phyloP scores from a whole-genome alignment of 2,888 invertebrate genomes.

The Seladonia tumulorum region DNA sequence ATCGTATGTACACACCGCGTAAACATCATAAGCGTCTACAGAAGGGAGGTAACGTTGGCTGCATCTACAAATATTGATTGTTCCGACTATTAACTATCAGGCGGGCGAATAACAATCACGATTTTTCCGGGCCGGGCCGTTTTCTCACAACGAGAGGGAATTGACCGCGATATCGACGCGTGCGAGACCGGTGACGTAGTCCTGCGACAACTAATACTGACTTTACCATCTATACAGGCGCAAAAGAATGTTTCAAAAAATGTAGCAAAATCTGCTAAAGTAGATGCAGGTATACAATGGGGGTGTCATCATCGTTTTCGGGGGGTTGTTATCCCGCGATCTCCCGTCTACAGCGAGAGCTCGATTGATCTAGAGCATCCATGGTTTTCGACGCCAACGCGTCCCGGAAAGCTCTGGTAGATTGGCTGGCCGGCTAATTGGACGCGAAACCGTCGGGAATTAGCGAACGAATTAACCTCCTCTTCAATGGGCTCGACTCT shows the following conservation, averaged over 20 bases:
- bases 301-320: too few species aligned
- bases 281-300: too few species aligned
- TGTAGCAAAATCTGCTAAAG: too few species aligned
- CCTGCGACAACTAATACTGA: not conserved
- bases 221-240: too few species aligned
- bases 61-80: conserved; percentile 58
- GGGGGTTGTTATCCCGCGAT: not conserved
- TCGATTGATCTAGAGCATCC: not conserved
- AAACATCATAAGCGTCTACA: conserved; percentile 52
- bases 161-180: not conserved
- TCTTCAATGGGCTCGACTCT: not conserved
- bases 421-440: not conserved
- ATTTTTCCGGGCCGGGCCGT: not conserved
- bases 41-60: conserved; percentile 32
- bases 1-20: conserved; percentile 43
- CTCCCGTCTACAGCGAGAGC: not conserved
- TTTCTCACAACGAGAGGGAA: not conserved
- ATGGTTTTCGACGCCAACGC: not conserved
- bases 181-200: not conserved
- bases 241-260: not conserved
- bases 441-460: not conserved
- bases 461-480: not conserved
- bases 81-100: conserved; percentile 40
- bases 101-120: conserved; percentile 53
- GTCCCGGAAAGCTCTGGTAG: not conserved